Evolutionary conservation across 2,797 vertebrate genomes (phyloP).

Genomic region (Enteromius thamalakanensis): DNA sequence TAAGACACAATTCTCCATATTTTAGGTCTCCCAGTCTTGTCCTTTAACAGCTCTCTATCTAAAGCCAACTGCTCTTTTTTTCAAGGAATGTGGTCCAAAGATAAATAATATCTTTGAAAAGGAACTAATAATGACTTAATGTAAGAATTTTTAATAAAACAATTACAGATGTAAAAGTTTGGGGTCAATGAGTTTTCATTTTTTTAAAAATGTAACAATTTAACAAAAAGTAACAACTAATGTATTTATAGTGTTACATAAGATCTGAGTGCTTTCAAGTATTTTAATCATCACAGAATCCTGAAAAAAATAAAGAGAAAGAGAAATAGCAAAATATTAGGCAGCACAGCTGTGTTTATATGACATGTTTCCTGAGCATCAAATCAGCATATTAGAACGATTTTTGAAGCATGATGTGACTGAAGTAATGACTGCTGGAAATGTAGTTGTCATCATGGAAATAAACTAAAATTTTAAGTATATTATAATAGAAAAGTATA

Average conservation of each 20-base stretch:
- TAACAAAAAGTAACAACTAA: not conserved
- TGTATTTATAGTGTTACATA: not conserved
- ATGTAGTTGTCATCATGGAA: not conserved
- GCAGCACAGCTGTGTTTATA: not conserved
- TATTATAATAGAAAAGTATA: not conserved
- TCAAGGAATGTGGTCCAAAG: not conserved
- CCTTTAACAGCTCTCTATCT: conserved; percentile 31
- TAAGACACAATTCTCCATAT: conserved; percentile 44
- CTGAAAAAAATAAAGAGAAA: not conserved
- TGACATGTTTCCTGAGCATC: not conserved
- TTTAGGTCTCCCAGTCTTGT: conserved; percentile 43
- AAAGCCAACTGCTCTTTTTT: not conserved
- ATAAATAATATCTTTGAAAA: not conserved
- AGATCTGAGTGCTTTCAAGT: not conserved
- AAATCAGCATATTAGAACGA: not conserved
- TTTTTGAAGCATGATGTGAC: not conserved
- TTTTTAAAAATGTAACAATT: no score
- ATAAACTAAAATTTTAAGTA: not conserved
- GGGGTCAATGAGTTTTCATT: not conserved
- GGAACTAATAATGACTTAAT: not conserved
- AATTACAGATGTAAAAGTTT: not conserved
- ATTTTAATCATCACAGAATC: not conserved
- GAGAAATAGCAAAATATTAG: not conserved
- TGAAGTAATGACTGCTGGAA: not conserved
- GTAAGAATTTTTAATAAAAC: not conserved